Conservation (phyloP, 92 coral and sea anemone species). For the Chrysogorgia sp. region DNA sequence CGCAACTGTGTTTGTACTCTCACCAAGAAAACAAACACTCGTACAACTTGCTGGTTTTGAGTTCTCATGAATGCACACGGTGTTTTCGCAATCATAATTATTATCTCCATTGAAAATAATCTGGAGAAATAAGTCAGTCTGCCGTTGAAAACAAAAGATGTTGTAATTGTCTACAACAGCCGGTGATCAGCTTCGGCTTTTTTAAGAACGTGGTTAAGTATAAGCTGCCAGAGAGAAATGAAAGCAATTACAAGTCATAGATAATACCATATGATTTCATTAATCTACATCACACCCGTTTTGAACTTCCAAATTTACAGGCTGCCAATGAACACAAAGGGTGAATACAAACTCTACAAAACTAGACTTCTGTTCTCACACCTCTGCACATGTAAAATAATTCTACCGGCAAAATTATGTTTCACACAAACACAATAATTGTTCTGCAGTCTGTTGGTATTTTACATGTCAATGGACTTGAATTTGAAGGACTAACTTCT, state of each 20-base stretch:
- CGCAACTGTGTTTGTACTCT: too few species aligned
- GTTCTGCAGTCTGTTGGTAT: conserved; percentile 9
- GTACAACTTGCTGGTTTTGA: neutral
- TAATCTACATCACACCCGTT: neutral
- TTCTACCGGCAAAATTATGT: conserved; percentile 24
- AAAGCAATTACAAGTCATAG: conserved; percentile 8
- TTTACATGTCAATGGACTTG: conserved; percentile 69
- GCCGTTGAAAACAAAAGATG: conserved; percentile 23
- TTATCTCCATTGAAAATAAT: conserved; percentile 17
- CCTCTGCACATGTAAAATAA: neutral
- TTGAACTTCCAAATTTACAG: neutral
- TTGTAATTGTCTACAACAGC: conserved; percentile 26
- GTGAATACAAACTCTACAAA: neutral
- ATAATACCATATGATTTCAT: neutral
- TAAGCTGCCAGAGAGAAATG: conserved; percentile 23
- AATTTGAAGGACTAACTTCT: conserved; percentile 72
- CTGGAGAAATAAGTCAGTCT: conserved; percentile 30
- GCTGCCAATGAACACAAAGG: neutral
- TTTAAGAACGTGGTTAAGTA: conserved; percentile 21
- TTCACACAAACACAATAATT: neutral
- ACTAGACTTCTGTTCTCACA: neutral
- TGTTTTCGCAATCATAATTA: neutral
- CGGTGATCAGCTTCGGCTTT: neutral
- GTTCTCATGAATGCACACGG: neutral
- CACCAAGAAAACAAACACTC: too few species aligned